These are phyloP conservation scores for Homarus americanus DNA, from an alignment of 1,140 invertebrate genomes.

Conservation along the genomic window DNA sequence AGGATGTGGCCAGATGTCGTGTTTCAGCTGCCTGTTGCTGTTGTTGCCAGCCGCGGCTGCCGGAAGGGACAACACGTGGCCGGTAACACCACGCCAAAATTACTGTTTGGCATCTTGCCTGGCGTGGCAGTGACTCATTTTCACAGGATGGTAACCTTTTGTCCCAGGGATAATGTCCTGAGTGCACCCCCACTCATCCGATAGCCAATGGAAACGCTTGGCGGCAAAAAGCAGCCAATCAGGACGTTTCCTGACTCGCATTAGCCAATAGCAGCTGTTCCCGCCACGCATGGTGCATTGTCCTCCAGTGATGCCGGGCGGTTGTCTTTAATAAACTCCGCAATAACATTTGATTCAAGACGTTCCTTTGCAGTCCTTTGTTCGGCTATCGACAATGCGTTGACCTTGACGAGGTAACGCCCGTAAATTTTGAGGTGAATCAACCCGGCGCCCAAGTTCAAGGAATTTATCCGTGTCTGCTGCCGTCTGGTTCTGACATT, in stretches of 20 bases:
- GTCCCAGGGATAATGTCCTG: conserved; percentile 13
- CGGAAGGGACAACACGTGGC: no score
- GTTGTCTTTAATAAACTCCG: no score
- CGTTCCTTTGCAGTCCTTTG: background rate
- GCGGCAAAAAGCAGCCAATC: conserved; percentile 6
- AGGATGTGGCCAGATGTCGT: no score
- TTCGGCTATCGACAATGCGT: conserved; percentile 30
- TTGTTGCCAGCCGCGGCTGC: no score
- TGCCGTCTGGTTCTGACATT: background rate
- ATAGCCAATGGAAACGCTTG: background rate
- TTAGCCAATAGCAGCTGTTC: conserved; percentile 23
- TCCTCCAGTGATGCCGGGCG: no score
- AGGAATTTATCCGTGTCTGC: background rate
- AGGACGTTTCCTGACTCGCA: background rate
- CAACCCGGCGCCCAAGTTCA: conserved; percentile 16
- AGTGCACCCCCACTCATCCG: background rate
- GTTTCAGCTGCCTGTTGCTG: no score
- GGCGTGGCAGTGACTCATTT: conserved; percentile 24
- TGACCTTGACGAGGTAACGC: conserved; percentile 50
- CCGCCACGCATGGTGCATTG: background rate
- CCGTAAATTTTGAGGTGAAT: conserved; percentile 24
- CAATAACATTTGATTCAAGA: background rate
- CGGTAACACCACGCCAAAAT: no score
- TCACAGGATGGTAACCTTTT: conserved; percentile 24
- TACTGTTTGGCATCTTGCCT: conserved; percentile 12